These are phyloP conservation scores for Chydorus sphaericus DNA, from an alignment of 2,888 invertebrate species.

Conservation along the genomic window DNA sequence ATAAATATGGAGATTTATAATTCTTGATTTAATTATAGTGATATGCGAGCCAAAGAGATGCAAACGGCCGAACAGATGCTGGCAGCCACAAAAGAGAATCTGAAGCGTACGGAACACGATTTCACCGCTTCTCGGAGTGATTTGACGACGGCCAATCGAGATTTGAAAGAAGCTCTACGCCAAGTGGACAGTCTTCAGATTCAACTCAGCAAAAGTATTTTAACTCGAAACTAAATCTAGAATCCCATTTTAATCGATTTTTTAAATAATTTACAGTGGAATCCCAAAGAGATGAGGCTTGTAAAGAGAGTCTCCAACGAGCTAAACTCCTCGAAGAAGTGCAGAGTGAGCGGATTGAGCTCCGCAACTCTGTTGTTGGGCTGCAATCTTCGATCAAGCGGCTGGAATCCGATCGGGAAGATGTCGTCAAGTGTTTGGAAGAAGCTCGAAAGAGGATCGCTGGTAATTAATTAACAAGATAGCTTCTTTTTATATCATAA, in stretches of 20 bases:
- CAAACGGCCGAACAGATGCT: constrained; percentile 5
- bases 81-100: constrained; percentile 2
- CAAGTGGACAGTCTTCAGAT: constrained; percentile 5
- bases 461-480: too few species aligned
- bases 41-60: constrained; percentile 1
- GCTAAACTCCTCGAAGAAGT: neutral
- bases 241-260: too few species aligned
- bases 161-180: constrained; percentile 3
- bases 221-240: too few species aligned
- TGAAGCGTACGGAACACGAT: constrained; percentile 2
- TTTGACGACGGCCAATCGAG: neutral
- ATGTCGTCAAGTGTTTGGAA: constrained; percentile 5
- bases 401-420: constrained; percentile 4
- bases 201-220: constrained; percentile 8
- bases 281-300: constrained; percentile 3
- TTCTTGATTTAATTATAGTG: constrained; percentile 1
- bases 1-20: too few species aligned
- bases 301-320: neutral
- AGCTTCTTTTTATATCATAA: too few species aligned
- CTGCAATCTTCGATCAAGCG: constrained; percentile 7
- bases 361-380: neutral
- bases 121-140: neutral
- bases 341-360: neutral
- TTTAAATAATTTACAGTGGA: too few species aligned
- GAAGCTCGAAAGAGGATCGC: constrained; percentile 8